Percentiles rank a stretch among this genome's conserved stretches.
phyloP scores from a whole-genome alignment of 2,797 vertebrate species.

The Strix occidentalis region DNA sequence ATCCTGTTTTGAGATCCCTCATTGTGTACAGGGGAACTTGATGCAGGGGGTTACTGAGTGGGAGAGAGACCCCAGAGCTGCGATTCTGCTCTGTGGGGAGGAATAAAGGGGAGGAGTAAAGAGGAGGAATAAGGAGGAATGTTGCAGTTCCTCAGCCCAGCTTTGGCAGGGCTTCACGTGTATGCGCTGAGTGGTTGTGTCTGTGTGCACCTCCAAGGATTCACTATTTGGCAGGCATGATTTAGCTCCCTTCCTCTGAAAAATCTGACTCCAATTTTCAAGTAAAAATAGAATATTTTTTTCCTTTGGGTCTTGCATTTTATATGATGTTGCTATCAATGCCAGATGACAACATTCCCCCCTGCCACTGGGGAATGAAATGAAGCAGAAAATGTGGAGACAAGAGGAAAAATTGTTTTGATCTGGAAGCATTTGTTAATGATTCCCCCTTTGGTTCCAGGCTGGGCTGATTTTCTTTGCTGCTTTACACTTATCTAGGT shows the following conservation, averaged over 20 bases:
- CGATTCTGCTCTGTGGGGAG: background rate
- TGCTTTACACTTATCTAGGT: conserved; percentile 23
- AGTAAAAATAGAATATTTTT: background rate
- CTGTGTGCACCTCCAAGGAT: background rate
- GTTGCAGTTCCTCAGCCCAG: background rate
- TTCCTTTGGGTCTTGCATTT: conserved; percentile 6
- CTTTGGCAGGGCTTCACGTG: background rate
- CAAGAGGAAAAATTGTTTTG: conserved; percentile 36
- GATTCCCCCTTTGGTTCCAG: conserved; percentile 21
- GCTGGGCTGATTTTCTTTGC: background rate
- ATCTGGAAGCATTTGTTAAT: conserved; percentile 52
- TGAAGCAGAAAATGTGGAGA: conserved; percentile 42
- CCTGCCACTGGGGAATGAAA: background rate
- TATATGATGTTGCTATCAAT: background rate
- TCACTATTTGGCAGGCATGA: background rate
- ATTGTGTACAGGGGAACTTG: background rate
- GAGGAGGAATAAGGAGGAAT: background rate
- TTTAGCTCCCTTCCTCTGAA: background rate
- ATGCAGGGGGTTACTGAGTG: background rate
- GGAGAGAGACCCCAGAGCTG: background rate
- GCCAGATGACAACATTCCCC: conserved; percentile 33
- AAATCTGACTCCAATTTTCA: conserved; percentile 45
- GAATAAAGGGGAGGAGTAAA: background rate
- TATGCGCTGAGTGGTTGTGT: background rate
- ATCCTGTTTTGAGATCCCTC: background rate